Evolutionary conservation across 2,888 invertebrate genomes (phyloP).

Genomic region (Mactromeris polynyma): DNA sequence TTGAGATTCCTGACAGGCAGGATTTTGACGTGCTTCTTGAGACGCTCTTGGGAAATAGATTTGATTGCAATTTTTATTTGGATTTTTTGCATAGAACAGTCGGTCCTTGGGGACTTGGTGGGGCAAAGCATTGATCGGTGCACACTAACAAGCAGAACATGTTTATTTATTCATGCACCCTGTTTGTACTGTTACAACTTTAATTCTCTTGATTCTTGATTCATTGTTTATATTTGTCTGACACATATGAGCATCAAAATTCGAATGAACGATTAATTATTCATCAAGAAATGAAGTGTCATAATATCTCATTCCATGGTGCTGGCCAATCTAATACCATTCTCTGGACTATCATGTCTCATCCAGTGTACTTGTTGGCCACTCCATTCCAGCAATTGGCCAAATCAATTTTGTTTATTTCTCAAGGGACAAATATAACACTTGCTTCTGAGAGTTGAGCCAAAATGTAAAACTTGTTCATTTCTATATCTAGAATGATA

Average conservation of each 20-base stretch:
- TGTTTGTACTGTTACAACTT: not conserved
- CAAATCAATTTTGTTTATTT: conserved; percentile 6
- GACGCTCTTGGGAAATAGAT: too few species aligned
- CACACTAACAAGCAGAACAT: too few species aligned
- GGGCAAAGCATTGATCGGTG: too few species aligned
- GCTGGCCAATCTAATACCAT: not conserved
- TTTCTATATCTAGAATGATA: not conserved
- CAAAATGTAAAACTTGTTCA: not conserved
- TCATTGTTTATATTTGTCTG: not conserved
- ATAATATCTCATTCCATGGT: not conserved
- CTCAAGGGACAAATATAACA: not conserved
- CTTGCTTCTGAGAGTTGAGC: not conserved
- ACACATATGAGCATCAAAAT: not conserved
- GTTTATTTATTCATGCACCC: not conserved
- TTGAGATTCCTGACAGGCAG: too few species aligned
- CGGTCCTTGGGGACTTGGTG: too few species aligned
- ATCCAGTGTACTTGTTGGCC: not conserved
- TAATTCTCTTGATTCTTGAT: not conserved
- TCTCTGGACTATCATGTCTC: not conserved
- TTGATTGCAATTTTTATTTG: too few species aligned
- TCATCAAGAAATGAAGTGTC: not conserved
- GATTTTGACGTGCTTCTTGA: too few species aligned
- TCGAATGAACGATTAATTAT: not conserved
- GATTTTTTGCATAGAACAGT: too few species aligned
- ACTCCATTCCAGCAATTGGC: not conserved